phyloP scores from a whole-genome alignment of 2,113 vertebrate genomes.

The Datnioides undecimradiatus region DNA sequence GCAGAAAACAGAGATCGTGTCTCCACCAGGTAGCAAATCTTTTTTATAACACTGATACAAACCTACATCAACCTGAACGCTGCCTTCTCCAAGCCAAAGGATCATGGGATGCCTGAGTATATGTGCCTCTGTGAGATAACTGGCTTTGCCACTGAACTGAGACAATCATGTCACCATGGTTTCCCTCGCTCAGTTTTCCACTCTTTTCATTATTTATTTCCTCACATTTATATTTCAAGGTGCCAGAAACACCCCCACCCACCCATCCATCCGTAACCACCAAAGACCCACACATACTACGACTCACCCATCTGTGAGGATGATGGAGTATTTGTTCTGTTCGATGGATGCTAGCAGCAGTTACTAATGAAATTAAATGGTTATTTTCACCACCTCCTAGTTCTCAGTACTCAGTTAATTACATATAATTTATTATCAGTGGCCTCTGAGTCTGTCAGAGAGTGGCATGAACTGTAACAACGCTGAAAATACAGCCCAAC shows the following conservation, averaged over 20 bases:
- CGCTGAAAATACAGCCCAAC: background rate
- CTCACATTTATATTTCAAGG: constrained; percentile 63
- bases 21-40: constrained; percentile 58
- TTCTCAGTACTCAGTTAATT: background rate
- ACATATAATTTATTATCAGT: background rate
- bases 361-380: constrained; percentile 31
- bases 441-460: background rate
- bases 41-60: constrained; percentile 57
- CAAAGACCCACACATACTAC: constrained; percentile 7
- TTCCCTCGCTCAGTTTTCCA: constrained; percentile 38
- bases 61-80: constrained; percentile 61
- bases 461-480: background rate
- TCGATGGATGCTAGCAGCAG: background rate
- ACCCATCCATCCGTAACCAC: constrained; percentile 9
- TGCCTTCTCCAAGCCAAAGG: constrained; percentile 65
- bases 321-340: constrained; percentile 4
- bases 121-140: constrained; percentile 75
- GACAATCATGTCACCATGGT: constrained; percentile 62
- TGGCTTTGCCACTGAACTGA: constrained; percentile 69
- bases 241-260: constrained; percentile 44
- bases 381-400: constrained; percentile 15
- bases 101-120: constrained; percentile 68
- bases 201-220: constrained; percentile 75
- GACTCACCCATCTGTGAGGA: constrained; percentile 19
- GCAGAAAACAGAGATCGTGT: constrained; percentile 8